phyloP scores from a whole-genome alignment of 2,888 invertebrate genomes.

The Bellardia pandia region DNA sequence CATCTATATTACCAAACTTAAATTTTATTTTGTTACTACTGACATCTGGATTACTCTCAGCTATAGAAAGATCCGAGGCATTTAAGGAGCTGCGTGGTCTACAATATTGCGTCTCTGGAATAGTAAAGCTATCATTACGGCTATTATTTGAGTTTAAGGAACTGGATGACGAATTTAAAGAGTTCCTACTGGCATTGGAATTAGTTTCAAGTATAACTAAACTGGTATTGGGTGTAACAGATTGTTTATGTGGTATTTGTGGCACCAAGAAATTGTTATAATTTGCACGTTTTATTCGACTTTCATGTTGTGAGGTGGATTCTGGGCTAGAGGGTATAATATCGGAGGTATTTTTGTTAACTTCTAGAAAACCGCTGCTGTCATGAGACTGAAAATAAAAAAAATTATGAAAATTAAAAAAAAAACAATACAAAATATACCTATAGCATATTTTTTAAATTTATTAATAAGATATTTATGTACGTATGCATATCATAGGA shows the following conservation, averaged over 20 bases:
- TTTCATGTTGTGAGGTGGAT: constrained; percentile 32
- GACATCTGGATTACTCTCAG: constrained; percentile 64
- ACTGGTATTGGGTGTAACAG: constrained; percentile 6
- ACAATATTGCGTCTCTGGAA: constrained; percentile 76
- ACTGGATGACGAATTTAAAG: constrained; percentile 17
- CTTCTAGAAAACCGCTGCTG: constrained; percentile 61
- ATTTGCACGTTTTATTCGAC: constrained; percentile 1
- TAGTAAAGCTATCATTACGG: constrained; percentile 74
- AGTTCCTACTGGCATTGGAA: constrained; percentile 17
- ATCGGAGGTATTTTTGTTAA: constrained; percentile 54
- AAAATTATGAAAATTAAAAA: background rate
- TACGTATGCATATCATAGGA: no score
- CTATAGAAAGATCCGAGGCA: constrained; percentile 55
- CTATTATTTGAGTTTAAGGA: constrained; percentile 51
- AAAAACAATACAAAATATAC: background rate
- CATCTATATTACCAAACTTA: constrained; percentile 37
- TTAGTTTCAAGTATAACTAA: constrained; percentile 31
- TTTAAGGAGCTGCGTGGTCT: constrained; percentile 39
- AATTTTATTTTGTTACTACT: constrained; percentile 38
- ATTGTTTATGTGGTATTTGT: constrained; percentile 39
- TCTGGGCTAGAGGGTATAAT: constrained; percentile 55
- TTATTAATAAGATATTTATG: background rate
- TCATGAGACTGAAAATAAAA: constrained; percentile 48
- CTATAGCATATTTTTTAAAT: background rate
- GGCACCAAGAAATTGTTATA: constrained; percentile 61